Percentiles rank a stretch among this genome's conserved stretches.
Evolutionary conservation across 2,888 invertebrate genomes (phyloP).

Genomic region (Drosophila pseudotalamancana): DNA sequence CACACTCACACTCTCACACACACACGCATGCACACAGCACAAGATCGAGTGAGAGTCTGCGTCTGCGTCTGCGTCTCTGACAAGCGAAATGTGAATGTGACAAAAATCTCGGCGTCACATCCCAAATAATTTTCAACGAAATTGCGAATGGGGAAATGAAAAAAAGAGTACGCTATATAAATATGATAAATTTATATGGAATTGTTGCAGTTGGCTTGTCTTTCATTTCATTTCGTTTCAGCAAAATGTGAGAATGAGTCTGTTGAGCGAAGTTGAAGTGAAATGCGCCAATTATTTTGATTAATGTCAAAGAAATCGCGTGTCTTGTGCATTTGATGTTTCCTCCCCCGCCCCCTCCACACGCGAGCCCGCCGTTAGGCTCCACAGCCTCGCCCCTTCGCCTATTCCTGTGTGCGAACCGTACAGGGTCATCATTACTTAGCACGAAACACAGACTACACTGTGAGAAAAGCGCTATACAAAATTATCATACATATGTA

Average conservation of each 20-base stretch:
- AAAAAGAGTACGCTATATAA: conserved; percentile 39
- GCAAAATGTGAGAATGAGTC: conserved; percentile 69
- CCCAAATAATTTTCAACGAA: conserved; percentile 81
- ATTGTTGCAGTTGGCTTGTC: conserved; percentile 57
- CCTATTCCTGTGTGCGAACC: conserved; percentile 16
- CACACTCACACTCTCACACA: background rate
- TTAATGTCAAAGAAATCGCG: conserved; percentile 79
- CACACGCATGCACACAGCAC: conserved; percentile 29
- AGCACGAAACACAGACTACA: conserved; percentile 52
- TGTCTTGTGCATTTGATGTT: conserved; percentile 75
- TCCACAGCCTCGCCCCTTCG: no score
- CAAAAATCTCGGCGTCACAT: conserved; percentile 78
- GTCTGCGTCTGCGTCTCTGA: conserved; percentile 20
- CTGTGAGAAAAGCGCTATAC: background rate
- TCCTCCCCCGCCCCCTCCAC: background rate
- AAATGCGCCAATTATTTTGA: conserved; percentile 79
- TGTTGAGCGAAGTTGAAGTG: conserved; percentile 72
- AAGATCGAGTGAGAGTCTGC: conserved; percentile 58
- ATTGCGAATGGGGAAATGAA: conserved; percentile 52
- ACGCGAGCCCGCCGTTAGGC: no score
- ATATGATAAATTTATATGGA: conserved; percentile 81
- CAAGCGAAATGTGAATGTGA: conserved; percentile 44
- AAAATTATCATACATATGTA: background rate
- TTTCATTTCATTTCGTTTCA: conserved; percentile 24
- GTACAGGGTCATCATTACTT: conserved; percentile 60